Evolutionary conservation across 2,113 vertebrate genomes (phyloP).

Genomic region (Strix aluco): DNA sequence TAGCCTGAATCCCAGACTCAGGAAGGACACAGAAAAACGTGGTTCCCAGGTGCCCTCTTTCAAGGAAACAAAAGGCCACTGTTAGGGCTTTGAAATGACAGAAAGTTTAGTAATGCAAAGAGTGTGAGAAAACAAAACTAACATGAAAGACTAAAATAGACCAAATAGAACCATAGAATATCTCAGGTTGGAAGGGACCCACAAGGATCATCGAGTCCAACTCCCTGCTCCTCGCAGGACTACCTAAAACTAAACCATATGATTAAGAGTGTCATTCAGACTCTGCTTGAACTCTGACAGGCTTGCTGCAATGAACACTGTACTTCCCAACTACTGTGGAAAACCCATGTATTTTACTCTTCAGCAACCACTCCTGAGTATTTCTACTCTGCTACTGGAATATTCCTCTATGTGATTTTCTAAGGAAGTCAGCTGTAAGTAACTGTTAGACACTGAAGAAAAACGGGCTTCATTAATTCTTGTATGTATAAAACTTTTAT

Average conservation of each 20-base stretch:
- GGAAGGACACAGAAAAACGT: not conserved
- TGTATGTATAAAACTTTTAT: not conserved
- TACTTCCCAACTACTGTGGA: not conserved
- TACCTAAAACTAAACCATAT: not conserved
- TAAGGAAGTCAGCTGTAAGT: not conserved
- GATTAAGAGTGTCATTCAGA: not conserved
- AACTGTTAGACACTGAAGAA: not conserved
- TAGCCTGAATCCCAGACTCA: not conserved
- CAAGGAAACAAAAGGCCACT: not conserved
- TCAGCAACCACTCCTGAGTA: not conserved
- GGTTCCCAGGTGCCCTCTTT: not conserved
- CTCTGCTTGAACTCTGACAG: not conserved
- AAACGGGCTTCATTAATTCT: not conserved
- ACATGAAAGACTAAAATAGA: not conserved
- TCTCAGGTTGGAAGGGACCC: not conserved
- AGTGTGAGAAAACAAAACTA: not conserved
- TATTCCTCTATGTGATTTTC: not conserved
- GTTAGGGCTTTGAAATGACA: not conserved
- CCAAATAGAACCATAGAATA: accelerated
- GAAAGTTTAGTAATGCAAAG: not conserved
- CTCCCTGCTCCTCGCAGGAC: not conserved
- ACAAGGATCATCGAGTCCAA: not conserved
- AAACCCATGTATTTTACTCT: not conserved
- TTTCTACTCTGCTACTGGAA: not conserved
- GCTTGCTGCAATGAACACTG: not conserved